These are phyloP conservation scores for Vireo altiloquus DNA, from an alignment of 2,113 vertebrate species.

Conservation along the genomic window DNA sequence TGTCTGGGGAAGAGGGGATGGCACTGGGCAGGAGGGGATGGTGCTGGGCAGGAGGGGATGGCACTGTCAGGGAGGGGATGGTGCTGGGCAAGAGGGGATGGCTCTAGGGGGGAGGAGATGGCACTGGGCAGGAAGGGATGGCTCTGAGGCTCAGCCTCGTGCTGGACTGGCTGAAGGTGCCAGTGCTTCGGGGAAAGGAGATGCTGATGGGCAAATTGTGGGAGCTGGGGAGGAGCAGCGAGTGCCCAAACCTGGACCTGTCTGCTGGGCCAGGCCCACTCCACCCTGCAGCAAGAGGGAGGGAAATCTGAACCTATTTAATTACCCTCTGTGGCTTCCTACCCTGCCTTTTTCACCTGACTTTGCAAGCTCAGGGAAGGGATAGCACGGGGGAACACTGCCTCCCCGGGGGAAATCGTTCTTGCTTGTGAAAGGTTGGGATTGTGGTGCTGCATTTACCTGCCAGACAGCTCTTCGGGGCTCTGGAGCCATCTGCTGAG, in stretches of 20 bases:
- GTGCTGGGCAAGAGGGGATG: background rate
- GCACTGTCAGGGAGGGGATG: background rate
- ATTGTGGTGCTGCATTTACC: background rate
- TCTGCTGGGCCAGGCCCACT: background rate
- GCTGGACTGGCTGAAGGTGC: background rate
- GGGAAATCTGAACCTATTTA: background rate
- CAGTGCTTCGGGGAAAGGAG: rapidly evolving
- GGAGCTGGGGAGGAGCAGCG: background rate
- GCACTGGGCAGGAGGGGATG: background rate
- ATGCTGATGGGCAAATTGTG: background rate
- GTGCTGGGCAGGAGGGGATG: background rate
- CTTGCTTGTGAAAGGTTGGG: background rate
- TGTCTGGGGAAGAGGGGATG: background rate
- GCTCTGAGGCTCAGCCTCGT: background rate
- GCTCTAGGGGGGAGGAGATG: background rate
- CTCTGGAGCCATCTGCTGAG: background rate
- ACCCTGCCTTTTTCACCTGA: background rate
- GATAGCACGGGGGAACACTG: rapidly evolving
- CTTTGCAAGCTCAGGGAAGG: background rate
- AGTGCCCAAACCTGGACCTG: background rate
- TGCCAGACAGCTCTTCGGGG: background rate
- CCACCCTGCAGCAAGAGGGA: background rate
- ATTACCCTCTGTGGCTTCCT: background rate
- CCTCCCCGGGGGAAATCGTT: background rate
- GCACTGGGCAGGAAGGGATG: background rate